Evolutionary conservation across 2,888 invertebrate species (phyloP).

Genomic region (Andrena chrysosceles): DNA sequence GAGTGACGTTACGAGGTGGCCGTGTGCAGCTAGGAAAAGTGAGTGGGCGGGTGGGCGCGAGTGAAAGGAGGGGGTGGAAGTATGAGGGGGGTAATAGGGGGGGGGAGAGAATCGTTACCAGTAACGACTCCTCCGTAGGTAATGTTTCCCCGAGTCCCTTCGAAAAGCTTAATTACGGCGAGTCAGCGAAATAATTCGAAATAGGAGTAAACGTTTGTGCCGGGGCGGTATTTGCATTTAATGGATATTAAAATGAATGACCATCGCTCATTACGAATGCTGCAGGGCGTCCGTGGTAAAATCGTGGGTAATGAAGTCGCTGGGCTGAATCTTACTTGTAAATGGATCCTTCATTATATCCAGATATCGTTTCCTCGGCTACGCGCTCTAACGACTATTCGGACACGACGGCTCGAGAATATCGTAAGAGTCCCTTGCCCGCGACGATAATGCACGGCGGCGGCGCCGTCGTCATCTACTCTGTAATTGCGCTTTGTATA

Average conservation of each 20-base stretch:
- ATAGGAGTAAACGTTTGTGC: constrained; percentile 82
- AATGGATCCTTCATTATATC: constrained; percentile 83
- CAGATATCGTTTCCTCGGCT: constrained; percentile 79
- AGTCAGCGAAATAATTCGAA: constrained; percentile 82
- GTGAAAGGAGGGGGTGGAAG: background rate
- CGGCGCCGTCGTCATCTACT: constrained; percentile 6
- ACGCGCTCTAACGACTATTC: constrained; percentile 70
- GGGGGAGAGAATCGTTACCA: constrained; percentile 56
- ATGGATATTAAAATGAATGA: constrained; percentile 84
- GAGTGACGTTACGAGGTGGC: constrained; percentile 46
- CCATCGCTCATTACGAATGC: constrained; percentile 84
- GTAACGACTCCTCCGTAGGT: constrained; percentile 63
- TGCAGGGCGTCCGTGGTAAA: constrained; percentile 79
- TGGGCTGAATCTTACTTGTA: constrained; percentile 83
- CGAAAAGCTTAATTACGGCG: constrained; percentile 81
- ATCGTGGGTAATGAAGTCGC: constrained; percentile 83
- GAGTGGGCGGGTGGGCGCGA: background rate
- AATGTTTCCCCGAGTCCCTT: constrained; percentile 66
- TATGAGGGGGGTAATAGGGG: background rate
- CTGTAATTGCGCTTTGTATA: constrained; percentile 47
- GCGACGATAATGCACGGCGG: constrained; percentile 55
- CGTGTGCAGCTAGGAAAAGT: constrained; percentile 12
- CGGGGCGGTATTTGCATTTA: constrained; percentile 82
- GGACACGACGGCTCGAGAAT: constrained; percentile 61
- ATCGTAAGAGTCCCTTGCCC: constrained; percentile 60